These are phyloP conservation scores for Parnassius glacialis DNA, from an alignment of 2,888 invertebrate genomes.

Conservation along the genomic window DNA sequence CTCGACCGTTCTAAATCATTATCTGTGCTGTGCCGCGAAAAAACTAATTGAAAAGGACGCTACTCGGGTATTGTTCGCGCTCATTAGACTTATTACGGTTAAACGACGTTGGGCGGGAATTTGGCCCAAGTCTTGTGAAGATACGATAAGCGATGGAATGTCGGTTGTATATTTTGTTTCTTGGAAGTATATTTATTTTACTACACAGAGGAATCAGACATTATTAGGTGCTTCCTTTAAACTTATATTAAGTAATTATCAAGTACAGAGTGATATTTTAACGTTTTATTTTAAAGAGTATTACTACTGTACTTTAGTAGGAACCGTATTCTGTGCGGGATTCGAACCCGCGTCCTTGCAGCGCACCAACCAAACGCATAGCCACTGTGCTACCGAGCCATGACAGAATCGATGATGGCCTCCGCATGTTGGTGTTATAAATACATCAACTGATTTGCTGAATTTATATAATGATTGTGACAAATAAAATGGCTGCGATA, in stretches of 20 bases:
- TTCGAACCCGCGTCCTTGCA: no score
- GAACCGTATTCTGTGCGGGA: no score
- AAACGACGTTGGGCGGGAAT: slow-evolving; percentile 16
- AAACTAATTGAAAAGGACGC: slow-evolving; percentile 72
- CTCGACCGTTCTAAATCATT: slow-evolving; percentile 61
- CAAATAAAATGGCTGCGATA: no score
- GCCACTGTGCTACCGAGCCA: no score
- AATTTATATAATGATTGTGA: no score
- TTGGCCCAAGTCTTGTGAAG: slow-evolving; percentile 38
- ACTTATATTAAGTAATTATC: neutral
- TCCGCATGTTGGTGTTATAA: no score
- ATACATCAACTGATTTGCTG: no score
- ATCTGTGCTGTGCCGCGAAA: slow-evolving; percentile 58
- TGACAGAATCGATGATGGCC: no score
- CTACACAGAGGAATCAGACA: neutral
- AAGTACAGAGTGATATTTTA: no score
- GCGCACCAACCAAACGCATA: no score
- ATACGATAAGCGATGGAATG: slow-evolving; percentile 22
- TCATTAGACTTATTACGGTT: slow-evolving; percentile 41
- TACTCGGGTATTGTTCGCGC: slow-evolving; percentile 54
- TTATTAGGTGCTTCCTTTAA: neutral
- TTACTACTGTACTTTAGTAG: no score
- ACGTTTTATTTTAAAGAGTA: no score
- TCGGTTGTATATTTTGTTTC: slow-evolving; percentile 19
- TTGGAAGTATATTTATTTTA: slow-evolving; percentile 7